Percentiles rank a stretch among this genome's conserved stretches.
phyloP scores from a whole-genome alignment of 2,797 vertebrate species.

The Nannoperca obscura region DNA sequence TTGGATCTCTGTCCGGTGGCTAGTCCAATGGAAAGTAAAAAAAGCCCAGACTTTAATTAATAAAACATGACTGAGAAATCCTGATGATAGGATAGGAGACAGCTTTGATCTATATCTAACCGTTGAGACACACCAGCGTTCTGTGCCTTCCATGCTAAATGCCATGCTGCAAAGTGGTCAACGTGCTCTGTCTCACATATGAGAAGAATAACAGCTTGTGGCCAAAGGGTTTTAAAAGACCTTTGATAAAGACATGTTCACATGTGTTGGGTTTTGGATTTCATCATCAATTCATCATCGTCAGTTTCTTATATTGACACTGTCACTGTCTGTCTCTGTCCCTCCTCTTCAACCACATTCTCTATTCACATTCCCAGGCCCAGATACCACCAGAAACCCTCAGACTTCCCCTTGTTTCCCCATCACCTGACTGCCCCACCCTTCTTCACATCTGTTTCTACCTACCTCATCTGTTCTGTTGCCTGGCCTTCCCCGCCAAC shows the following conservation, averaged over 20 bases:
- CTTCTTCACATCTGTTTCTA: too few relatives aligned
- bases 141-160: constrained; percentile 47
- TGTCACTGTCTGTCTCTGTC: too few relatives aligned
- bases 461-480: too few relatives aligned
- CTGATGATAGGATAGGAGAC: constrained; percentile 61
- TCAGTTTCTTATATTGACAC: background rate
- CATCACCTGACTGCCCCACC: too few relatives aligned
- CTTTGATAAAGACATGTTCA: background rate
- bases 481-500: too few relatives aligned
- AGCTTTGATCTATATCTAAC: constrained; percentile 73
- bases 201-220: background rate
- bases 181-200: background rate
- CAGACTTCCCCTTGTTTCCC: too few relatives aligned
- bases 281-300: constrained; percentile 3
- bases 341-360: too few relatives aligned
- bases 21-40: constrained; percentile 40
- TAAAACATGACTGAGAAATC: constrained; percentile 71
- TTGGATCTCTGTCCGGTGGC: constrained; percentile 48
- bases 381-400: too few relatives aligned
- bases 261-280: background rate
- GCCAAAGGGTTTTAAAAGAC: background rate
- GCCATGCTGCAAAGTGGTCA: constrained; percentile 38
- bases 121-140: constrained; percentile 33
- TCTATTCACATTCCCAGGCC: too few relatives aligned
- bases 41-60: constrained; percentile 70